phyloP scores from a whole-genome alignment of 2,888 invertebrate species.

The Drosophila testacea region DNA sequence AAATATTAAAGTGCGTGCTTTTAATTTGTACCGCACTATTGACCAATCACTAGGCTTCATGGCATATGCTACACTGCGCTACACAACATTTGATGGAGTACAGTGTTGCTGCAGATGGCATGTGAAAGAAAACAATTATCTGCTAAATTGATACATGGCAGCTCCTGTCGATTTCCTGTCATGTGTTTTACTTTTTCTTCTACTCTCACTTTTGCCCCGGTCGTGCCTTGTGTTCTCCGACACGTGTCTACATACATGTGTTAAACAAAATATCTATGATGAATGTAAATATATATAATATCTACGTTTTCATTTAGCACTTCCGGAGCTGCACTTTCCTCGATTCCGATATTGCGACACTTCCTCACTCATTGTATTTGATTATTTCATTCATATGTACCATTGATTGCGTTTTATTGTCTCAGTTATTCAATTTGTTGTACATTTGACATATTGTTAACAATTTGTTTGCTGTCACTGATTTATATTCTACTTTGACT shows the following conservation, averaged over 20 bases:
- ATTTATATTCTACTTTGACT: background rate
- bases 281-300: constrained; percentile 31
- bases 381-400: constrained; percentile 39
- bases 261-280: constrained; percentile 14
- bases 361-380: constrained; percentile 38
- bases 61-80: constrained; percentile 36
- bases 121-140: constrained; percentile 71
- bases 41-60: constrained; percentile 32
- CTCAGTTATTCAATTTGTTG: constrained; percentile 16
- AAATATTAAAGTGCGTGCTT: background rate
- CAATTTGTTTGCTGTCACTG: constrained; percentile 9
- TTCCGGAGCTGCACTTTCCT: constrained; percentile 53
- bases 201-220: background rate
- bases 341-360: constrained; percentile 32
- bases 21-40: constrained; percentile 34
- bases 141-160: constrained; percentile 69
- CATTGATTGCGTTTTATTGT: constrained; percentile 48
- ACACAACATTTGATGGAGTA: constrained; percentile 54
- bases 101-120: constrained; percentile 62
- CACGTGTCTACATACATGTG: constrained; percentile 25
- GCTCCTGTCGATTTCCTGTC: constrained; percentile 68
- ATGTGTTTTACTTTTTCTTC: constrained; percentile 28
- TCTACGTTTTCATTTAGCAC: constrained; percentile 56
- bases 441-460: constrained; percentile 12
- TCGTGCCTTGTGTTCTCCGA: constrained; percentile 13